phyloP scores from a whole-genome alignment of 2,888 invertebrate species.

The Synergus umbraculus region DNA sequence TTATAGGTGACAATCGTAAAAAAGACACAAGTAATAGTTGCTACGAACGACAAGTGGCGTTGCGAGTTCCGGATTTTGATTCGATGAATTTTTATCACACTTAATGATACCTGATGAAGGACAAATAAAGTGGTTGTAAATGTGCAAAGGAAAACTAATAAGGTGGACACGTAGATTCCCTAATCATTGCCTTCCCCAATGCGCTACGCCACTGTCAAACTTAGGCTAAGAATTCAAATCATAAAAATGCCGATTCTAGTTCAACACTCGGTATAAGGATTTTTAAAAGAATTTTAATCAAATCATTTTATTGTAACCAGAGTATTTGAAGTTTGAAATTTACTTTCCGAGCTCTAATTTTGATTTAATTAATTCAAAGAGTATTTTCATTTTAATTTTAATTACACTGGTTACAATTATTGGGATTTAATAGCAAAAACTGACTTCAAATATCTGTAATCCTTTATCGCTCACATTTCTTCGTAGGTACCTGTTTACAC shows the following conservation, averaged over 20 bases:
- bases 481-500: constrained; percentile 39
- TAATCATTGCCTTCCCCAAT: constrained; percentile 23
- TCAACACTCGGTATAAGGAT: not conserved
- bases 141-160: constrained; percentile 17
- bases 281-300: not conserved
- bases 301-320: not conserved
- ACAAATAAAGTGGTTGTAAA: constrained; percentile 7
- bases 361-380: not conserved
- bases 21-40: constrained; percentile 4
- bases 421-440: constrained; percentile 6
- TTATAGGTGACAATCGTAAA: constrained; percentile 29
- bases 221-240: constrained; percentile 29
- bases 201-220: constrained; percentile 29
- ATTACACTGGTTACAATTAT: constrained; percentile 6
- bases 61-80: constrained; percentile 1
- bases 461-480: constrained; percentile 36
- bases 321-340: not conserved
- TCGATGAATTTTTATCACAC: not conserved
- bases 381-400: not conserved
- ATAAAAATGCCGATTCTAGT: constrained; percentile 14
- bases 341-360: not conserved
- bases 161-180: not conserved
- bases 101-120: constrained; percentile 13
- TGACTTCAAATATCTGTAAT: constrained; percentile 18
- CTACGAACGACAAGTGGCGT: constrained; percentile 19